These are phyloP conservation scores for Ciconia nigra DNA, from an alignment of 2,797 vertebrate species.

Conservation along the genomic window DNA sequence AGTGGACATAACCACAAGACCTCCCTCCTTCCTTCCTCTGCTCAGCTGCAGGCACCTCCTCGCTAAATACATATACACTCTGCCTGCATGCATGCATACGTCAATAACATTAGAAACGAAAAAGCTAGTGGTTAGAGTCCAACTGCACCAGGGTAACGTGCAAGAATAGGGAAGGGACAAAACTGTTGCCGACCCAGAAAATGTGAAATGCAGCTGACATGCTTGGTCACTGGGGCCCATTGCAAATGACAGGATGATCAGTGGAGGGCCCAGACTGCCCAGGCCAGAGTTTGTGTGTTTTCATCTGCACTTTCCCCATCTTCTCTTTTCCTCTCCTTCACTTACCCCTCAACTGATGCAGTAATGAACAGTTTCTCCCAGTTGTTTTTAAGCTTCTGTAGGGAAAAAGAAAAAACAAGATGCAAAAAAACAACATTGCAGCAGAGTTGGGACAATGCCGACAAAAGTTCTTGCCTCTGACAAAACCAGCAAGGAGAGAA, in stretches of 20 bases:
- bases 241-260: background rate
- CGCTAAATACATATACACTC: accelerated
- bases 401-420: background rate
- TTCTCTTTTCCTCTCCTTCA: background rate
- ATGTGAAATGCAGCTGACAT: background rate
- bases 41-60: background rate
- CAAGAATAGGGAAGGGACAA: background rate
- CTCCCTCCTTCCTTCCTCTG: background rate
- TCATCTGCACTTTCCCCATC: background rate
- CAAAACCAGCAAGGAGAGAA: background rate
- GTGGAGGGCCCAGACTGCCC: background rate
- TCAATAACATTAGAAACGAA: background rate
- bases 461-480: background rate
- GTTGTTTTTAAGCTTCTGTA: background rate
- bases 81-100: background rate
- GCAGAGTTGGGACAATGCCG: background rate
- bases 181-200: background rate
- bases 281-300: background rate
- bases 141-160: background rate
- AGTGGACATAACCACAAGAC: background rate
- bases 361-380: background rate
- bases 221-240: background rate
- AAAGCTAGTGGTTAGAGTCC: background rate
- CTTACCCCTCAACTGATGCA: background rate
- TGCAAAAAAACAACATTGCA: background rate